Evolutionary conservation across 2,888 invertebrate species (phyloP).

Genomic region (Eupelmus urozonus): DNA sequence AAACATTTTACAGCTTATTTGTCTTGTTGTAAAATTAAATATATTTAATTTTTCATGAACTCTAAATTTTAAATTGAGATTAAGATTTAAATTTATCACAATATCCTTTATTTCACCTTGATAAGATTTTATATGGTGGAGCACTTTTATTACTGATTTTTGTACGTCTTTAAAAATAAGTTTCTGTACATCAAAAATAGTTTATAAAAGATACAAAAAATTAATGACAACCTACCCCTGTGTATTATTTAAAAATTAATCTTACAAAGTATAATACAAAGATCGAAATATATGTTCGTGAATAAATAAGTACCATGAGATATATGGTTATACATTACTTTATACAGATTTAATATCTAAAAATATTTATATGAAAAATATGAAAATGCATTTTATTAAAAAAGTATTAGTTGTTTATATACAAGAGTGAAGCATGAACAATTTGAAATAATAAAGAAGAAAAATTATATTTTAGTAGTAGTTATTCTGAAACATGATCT

Average conservation of each 20-base stretch:
- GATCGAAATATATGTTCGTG: neutral
- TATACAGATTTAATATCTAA: slow-evolving; percentile 20
- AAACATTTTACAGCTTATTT: neutral
- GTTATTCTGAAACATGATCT: slow-evolving; percentile 32
- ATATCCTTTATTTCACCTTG: too few relatives aligned
- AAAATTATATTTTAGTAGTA: slow-evolving; percentile 39
- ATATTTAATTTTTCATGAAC: neutral
- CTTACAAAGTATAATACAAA: too few relatives aligned
- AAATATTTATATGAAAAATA: slow-evolving; percentile 28
- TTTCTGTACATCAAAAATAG: neutral
- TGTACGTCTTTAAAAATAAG: neutral
- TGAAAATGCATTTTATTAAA: slow-evolving; percentile 32
- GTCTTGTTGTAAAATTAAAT: neutral
- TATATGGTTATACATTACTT: slow-evolving; percentile 6
- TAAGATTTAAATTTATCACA: neutral
- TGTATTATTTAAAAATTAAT: slow-evolving; percentile 1
- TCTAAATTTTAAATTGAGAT: neutral
- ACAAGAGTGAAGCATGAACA: slow-evolving; percentile 47
- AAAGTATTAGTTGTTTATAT: slow-evolving; percentile 48
- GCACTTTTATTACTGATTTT: neutral
- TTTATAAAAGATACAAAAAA: neutral
- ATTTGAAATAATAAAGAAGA: slow-evolving; percentile 32
- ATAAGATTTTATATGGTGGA: neutral
- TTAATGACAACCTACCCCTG: neutral
- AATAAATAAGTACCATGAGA: neutral